Evolutionary conservation across 2,888 invertebrate genomes (phyloP).

Genomic region (Hypomecis punctinalis): DNA sequence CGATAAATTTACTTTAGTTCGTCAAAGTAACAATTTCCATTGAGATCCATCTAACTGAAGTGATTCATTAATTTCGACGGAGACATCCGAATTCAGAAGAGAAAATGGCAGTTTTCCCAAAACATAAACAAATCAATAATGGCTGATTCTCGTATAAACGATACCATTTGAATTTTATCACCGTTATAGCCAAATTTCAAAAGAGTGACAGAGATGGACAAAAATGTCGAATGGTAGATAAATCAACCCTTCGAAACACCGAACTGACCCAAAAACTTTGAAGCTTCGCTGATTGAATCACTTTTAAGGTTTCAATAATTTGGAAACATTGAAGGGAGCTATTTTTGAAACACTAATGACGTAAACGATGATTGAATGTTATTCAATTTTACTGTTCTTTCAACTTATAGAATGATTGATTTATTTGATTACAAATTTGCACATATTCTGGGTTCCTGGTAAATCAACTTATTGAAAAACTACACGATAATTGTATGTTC

Average conservation of each 20-base stretch:
- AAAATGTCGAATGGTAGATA: neutral
- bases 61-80: slow-evolving; percentile 30
- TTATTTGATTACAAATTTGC: too few species aligned
- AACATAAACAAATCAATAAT: slow-evolving; percentile 26
- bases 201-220: neutral
- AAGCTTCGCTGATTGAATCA: neutral
- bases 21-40: slow-evolving; percentile 15
- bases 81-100: slow-evolving; percentile 11
- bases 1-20: slow-evolving; percentile 1
- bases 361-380: neutral
- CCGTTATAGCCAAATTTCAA: neutral
- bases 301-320: neutral
- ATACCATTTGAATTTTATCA: neutral
- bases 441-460: too few species aligned
- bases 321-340: neutral
- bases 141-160: neutral
- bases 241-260: neutral
- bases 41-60: slow-evolving; percentile 20
- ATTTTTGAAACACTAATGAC: neutral
- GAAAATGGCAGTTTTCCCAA: slow-evolving; percentile 18
- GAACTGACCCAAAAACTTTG: neutral
- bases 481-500: too few species aligned
- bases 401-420: too few species aligned
- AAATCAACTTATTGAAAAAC: too few species aligned
- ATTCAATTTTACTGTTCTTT: neutral